Base-by-base conservation (phyloP, 2,888 invertebrate genomes). In the Parnassius orleans region DNA sequence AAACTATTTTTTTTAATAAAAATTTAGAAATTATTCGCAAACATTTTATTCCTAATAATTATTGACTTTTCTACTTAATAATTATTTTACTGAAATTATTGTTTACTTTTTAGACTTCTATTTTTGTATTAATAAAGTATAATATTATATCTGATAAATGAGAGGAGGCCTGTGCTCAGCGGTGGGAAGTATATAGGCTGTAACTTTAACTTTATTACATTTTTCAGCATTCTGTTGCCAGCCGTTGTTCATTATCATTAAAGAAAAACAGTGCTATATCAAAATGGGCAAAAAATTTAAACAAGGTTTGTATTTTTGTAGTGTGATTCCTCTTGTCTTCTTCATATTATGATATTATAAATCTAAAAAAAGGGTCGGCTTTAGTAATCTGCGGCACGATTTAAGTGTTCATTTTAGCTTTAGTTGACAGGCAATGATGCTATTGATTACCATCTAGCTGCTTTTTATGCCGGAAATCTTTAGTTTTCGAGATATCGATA, bases 181-280 rank as follows among this genome's bases (percentile, higher is more conserved):
- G 7, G 33, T 33, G 33, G 33, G 33, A 33, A 5, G 7, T 33
- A 7, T 33, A 33, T 33, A 3, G 10, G 11, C 15, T 51, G 9
- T 24, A 3, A 19, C 19, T 51, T 11, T 24, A 51, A 51, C 12
- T 51, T 61, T 51, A 52, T 69, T 65, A 5, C 52, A 51, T 14
- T 59, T 5, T 48, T 24, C 75, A 87, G 87, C 77, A 79, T 61
- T 83, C 85, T 3, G 63, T 74, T 58, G 64, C 72, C 12, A 83
- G 83, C 63, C 75, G 80, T 19, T 72, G 72, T 63, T 85, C 85
- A 2, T 67, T 87, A 15, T 86, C 86, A 2, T 57, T 86, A 44
- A 80, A 74, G 60, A 76, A 72, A 65, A 76, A 15, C 0, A 73
- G 69, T 68, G 68, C 62, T 10, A 57, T 71, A 10, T 52, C 66